Evolutionary conservation across 2,113 vertebrate genomes (phyloP), one percentile per base, ranked within the genome.

Genomic region (Balaenoptera acutorostrata): DNA sequence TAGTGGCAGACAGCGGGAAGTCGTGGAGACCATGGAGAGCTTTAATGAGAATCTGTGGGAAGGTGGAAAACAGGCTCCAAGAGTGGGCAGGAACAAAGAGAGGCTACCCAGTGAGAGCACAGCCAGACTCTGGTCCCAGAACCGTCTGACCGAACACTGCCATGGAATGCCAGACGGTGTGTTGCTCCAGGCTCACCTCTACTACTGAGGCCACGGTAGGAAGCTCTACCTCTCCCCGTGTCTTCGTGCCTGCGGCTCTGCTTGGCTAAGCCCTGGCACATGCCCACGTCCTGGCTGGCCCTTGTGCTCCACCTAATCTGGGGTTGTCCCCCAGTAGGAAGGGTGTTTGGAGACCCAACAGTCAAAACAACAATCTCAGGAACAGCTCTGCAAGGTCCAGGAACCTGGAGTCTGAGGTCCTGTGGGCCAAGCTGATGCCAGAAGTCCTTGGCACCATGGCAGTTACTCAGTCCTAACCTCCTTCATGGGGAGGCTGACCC

Each of bases 81-180:
- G 46, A 46, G 25, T 3, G 2, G 31, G 39, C 21, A 49, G 33
- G 36, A 20, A 74, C 23, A 33, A 59, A 44, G 52, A 9, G 27
- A 57, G 23, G 12, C 66, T 12, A 4, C 29, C 29, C 7, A 7
- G 39, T 1, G 17, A 59, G 29, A 7, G 18, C 21, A 52, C 17
- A n/a, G 71, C 33, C 88, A 39, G 55, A 31, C 31, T 18, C 0
- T 1, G 4, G 9, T 8, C 46, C 46, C 8, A 10, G 33, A 61
- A 27, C 55, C 0, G 0, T 10, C 27, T 49, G 20, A 61, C 46
- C 36, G 15, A 46, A 29, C 5, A 14, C 1, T 14, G n/a, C 72
- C 44, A 0, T 6, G 10, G 61, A n/a, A 25, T 15, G 69, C 11
- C 6, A 2, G 2, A 14, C 9, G 12, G 25, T 3, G 1, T 23